A percentile compares a stretch with the other conserved stretches of the same genome.
phyloP scores from a whole-genome alignment of 2,113 vertebrate genomes.

The Brachionichthys hirsutus region DNA sequence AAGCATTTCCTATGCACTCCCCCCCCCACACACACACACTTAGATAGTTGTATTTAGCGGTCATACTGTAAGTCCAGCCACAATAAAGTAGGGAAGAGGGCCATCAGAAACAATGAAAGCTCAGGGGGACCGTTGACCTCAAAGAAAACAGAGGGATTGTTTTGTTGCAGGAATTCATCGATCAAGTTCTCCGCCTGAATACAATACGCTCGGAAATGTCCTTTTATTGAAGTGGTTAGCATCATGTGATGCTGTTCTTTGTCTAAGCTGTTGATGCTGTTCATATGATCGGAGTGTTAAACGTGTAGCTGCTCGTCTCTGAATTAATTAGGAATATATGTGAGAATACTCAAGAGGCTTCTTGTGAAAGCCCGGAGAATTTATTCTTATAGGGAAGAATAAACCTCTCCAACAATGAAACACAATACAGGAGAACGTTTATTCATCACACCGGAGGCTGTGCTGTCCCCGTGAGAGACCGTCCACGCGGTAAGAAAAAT shows the following conservation, averaged over 20 bases:
- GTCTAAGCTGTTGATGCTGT: too few relatives aligned
- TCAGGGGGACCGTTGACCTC: constrained; percentile 48
- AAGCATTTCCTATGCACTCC: constrained; percentile 63
- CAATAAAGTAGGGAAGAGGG: constrained; percentile 34
- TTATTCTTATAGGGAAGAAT: constrained; percentile 6
- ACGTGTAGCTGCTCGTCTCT: neutral
- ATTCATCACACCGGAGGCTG: constrained; percentile 4
- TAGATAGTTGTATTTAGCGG: constrained; percentile 7
- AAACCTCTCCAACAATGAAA: neutral
- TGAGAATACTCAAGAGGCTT: too few relatives aligned
- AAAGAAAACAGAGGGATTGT: constrained; percentile 54
- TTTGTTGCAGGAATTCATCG: constrained; percentile 35
- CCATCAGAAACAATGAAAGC: constrained; percentile 59
- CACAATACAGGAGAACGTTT: neutral
- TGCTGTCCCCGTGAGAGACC: neutral
- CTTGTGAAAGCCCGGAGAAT: neutral
- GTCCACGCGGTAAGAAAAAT: neutral
- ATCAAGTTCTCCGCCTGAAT: constrained; percentile 20
- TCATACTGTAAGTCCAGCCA: constrained; percentile 18
- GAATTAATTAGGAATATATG: too few relatives aligned
- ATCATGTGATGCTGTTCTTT: too few relatives aligned
- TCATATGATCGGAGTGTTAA: neutral
- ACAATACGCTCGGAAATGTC: constrained; percentile 3
- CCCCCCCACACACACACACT: constrained; percentile 24
- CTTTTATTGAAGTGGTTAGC: neutral